Evolutionary conservation across 2,797 vertebrate species (phyloP).

Genomic region (Craterocephalus amniculus): DNA sequence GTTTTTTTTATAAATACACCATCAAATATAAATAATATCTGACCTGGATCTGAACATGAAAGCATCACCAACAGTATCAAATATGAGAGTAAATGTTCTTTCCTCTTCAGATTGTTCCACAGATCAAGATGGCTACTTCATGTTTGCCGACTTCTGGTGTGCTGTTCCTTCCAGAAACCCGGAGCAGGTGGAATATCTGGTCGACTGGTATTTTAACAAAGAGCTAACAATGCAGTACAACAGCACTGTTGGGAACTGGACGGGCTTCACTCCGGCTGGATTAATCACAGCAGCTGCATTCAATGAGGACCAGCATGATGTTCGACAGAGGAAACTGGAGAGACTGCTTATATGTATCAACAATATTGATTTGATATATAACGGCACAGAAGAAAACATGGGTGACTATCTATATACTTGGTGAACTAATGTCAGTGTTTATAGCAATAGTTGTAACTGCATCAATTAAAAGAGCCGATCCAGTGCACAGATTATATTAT

Average conservation of each 20-base stretch:
- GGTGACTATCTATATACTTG: slow-evolving; percentile 17
- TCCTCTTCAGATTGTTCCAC: slow-evolving; percentile 9
- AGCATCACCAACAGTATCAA: too few relatives aligned
- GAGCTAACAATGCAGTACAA: slow-evolving; percentile 36
- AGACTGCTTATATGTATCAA: neutral
- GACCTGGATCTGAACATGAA: too few relatives aligned
- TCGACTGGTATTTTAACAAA: slow-evolving; percentile 35
- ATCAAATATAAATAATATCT: too few relatives aligned
- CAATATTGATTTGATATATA: neutral
- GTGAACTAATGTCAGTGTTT: neutral
- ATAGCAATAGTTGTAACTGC: too few relatives aligned
- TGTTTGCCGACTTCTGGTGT: slow-evolving; percentile 13
- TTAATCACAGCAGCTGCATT: accelerated
- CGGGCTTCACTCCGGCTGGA: neutral
- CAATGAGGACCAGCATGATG: neutral
- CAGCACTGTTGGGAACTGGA: slow-evolving; percentile 20
- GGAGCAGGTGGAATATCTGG: slow-evolving; percentile 11
- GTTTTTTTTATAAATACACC: too few relatives aligned
- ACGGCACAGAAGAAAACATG: neutral
- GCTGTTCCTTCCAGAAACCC: neutral
- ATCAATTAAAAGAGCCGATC: too few relatives aligned
- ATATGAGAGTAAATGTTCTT: neutral
- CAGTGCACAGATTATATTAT: neutral
- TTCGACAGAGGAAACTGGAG: slow-evolving; percentile 11
- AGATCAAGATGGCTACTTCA: slow-evolving; percentile 10